Evolutionary conservation across 1,140 invertebrate species (phyloP), one percentile per base, ranked within the genome.

Genomic region (Andrena cerasifolii): DNA sequence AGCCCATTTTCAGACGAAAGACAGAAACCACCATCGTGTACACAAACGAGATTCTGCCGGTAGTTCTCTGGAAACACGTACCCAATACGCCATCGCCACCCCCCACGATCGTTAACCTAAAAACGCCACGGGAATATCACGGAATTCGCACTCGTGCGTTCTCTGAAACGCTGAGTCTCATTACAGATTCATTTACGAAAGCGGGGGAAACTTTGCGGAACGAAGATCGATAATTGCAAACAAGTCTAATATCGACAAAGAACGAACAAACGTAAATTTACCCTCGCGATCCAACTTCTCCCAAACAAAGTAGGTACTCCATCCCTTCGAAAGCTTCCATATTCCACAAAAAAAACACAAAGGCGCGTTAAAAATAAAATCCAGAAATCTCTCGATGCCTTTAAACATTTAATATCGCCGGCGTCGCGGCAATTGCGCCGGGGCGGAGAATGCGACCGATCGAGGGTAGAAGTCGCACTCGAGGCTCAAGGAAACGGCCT

Each of bases 31-130:
- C 14, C 43, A 2, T 2, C 12, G 36, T 56, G 59, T 61, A 73
- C 51, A 54, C 40, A 82, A 75, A 45, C 12, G 12, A 54, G 40
- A 75, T 67, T 47, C 54, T 18, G 6, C 14, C n/a, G 7, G 28
- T 33, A 59, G 59, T 12, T 43, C 40, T 80, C 65, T 51, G 61
- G 65, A 75, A 24, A 26, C 21, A 14, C 24, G 40, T 12, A n/a
- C 16, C 18, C 28, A 12, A 75, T n/a, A 24, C 26, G 45, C 51
- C 45, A 24, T 21, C 33, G n/a, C n/a, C 18, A 12, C n/a, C 16
- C 16, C 53, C 28, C 18, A 40, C n/a, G n/a, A 75, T 80, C 79
- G 66, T 80, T 82, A 71, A 71, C 68, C 68, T 43, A 71, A 33
- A 71, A 71, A 71, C 53, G 10, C 10, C 18, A 0, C 24, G 14